Conservation (phyloP, 2,888 invertebrate genomes). For the Seira sanloemensis region DNA sequence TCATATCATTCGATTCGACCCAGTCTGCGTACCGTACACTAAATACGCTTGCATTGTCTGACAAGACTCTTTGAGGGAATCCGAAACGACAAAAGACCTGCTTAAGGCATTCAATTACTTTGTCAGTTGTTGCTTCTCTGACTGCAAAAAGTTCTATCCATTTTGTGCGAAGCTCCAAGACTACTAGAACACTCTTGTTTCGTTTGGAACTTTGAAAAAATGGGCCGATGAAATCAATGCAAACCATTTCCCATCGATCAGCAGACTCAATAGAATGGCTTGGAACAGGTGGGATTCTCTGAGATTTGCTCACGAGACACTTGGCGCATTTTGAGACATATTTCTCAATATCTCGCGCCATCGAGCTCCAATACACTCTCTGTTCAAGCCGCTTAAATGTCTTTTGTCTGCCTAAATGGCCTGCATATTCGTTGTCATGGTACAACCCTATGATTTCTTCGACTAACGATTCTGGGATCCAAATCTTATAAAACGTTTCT, state of each 20-base stretch:
- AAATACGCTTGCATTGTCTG: slow-evolving; percentile 58
- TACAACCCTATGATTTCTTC: slow-evolving; percentile 27
- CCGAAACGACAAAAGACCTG: slow-evolving; percentile 45
- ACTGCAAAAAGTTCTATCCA: slow-evolving; percentile 53
- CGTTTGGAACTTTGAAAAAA: slow-evolving; percentile 33
- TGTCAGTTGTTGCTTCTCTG: background rate
- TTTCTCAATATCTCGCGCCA: slow-evolving; percentile 45
- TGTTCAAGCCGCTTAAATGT: slow-evolving; percentile 53
- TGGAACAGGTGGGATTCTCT: slow-evolving; percentile 25
- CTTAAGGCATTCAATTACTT: slow-evolving; percentile 43
- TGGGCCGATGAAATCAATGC: slow-evolving; percentile 64
- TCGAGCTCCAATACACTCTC: slow-evolving; percentile 51
- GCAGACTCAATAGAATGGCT: background rate
- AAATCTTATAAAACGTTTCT: slow-evolving; percentile 38
- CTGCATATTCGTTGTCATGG: slow-evolving; percentile 38
- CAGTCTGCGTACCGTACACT: slow-evolving; percentile 26
- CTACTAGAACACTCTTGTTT: slow-evolving; percentile 42
- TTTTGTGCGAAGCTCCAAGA: slow-evolving; percentile 47
- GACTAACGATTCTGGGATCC: slow-evolving; percentile 40
- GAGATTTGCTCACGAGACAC: slow-evolving; percentile 51
- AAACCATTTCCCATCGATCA: slow-evolving; percentile 33
- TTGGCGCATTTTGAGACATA: slow-evolving; percentile 49
- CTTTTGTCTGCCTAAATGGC: slow-evolving; percentile 64
- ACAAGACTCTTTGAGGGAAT: slow-evolving; percentile 18
- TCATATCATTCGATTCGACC: slow-evolving; percentile 36